Base-by-base conservation (phyloP, 2,797 vertebrate genomes). In the Anguilla marmorata region DNA sequence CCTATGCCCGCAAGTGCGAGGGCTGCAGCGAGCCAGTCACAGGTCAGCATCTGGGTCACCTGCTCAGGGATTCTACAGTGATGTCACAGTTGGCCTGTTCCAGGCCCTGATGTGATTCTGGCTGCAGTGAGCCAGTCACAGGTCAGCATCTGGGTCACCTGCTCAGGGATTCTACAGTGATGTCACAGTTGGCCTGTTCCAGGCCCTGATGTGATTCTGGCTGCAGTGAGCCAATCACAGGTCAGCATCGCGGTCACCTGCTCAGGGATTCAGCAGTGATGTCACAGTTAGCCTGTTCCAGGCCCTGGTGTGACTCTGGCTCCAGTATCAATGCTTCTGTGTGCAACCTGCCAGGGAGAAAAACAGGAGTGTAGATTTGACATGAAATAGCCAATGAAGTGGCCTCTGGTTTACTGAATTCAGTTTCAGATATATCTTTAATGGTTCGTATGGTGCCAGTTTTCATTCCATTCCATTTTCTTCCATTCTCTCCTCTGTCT, bases 21-120 rank as follows among this genome's bases (percentile, higher is more conserved):
- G 96, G 96, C 88, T 99, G 98, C 94, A 96, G 96, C 85, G 96
- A 97, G 84, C 97, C 98, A 93, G 99, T 99, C 95, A 99, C 98
- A 94, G 98, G 98, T 97, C 90, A 95, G 94, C 90, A 83, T 60
- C 50, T 0, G 30, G 30, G n/a, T 69, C 63, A 54, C 41, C 11
- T 52, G 45, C 45, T n/a, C 12, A 0, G 37, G 37, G 37, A 41
- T 41, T 41, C 37, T 3, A 0, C 37, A 19, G 16, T 79, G 30
- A 79, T 21, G 33, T 79, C 74, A 79, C 33, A 41, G 33, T 45
- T 41, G 1, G 30, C 37, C 37, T 41, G 2, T 41, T 74, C 74
- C 37, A 21, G 33, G 11, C 11, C 7, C 37, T 7, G 74, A 37
- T 0, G 14, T 37, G 14, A 19, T 6, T 41, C 0, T 79, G 16